Base-by-base conservation (phyloP, 1,140 invertebrate species). In the Diachasmimorpha longicaudata region DNA sequence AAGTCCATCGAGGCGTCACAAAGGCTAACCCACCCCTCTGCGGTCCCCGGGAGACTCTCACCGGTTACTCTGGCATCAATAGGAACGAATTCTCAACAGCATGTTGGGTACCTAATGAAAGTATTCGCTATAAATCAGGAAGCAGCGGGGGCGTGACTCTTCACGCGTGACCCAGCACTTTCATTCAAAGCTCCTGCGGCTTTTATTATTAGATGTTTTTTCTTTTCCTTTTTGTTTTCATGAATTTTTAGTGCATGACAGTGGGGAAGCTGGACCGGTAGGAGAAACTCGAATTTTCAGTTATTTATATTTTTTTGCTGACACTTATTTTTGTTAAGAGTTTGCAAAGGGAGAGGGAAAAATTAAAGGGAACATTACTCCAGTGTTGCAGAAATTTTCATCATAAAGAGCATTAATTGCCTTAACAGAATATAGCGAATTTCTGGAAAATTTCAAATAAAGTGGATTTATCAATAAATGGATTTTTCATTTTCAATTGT, bases 81-180 rank as follows among this genome's bases (percentile, higher is more conserved):
- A 70, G 70, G 6, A 39, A 25, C 48, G 70, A 77, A 71, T 21
- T 46, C 70, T 52, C 78, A 79, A 70, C 78, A 76, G 74, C 74
- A 76, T 77, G 74, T 82, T 78, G 80, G 76, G 63, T 74, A 79
- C 70, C 72, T 76, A 75, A 78, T 76, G 75, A 79, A 79, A 79
- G 78, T 72, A 78, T 80, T 75, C 46, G 78, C 77, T 63, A 80
- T 83, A 82, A 84, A 82, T 81, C 79, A 78, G 74, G 39, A 44
- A 66, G 44, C 16, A 77, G 74, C 73, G 44, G 46, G 58, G 39
- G 75, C 67, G 58, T 71, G 44, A 52, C 19, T 55, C 74, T 80
- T 80, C 75, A 78, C 78, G 66, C 77, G 78, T 79, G 79, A 79
- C 69, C 78, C 70, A 68, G 52, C 79, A 75, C 46, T 46, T 83